Evolutionary conservation across 2,113 vertebrate species (phyloP), one percentile per base, ranked within the genome.

Genomic region (Tenebrosternarchus preto): DNA sequence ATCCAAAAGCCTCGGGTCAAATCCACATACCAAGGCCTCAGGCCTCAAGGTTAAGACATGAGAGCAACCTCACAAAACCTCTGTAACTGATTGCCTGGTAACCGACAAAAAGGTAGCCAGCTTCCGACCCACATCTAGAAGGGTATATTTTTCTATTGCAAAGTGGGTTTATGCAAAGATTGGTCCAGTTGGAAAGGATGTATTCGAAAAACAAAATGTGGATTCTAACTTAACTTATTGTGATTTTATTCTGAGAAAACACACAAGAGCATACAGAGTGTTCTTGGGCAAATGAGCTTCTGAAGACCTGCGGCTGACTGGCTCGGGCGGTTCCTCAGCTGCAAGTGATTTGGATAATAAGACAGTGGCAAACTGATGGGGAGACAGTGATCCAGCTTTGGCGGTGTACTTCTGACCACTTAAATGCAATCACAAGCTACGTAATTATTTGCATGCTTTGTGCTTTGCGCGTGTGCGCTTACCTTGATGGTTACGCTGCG

Each of bases 401-500:
- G 17, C 27, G 46, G 0, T 29, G 33, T 0, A 61, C 24, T 61
- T 71, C 4, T 33, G 46, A 50, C 56, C 59, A 46, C 19, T 70
- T 60, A 56, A 46, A 55, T 3, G 33, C 33, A 71, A 46, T 29
- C 77, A 61, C 57, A 39, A 50, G 5, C 9, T 50, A 36, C 27
- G 33, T 29, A 27, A 77, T 27, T 24, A 50, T 67, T 66, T 64
- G 25, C 56, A 73, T 17, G 17, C 71, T 8, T 20, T 75, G 24
- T 39, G 39, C 6, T 24, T 55, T 25, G n/a, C 4, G 24, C 57
- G 57, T 4, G n/a, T 4, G 20, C 17, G 3, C 91, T 90, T 86
- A 98, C 98, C 96, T 98, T 99, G 82, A 97, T 96, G 70, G 97
- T 98, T 36, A 99, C 97, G 0, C 92, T 93, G 61, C 97, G 96